A percentile compares a stretch with the other conserved stretches of the same genome.
phyloP scores from a whole-genome alignment of 2,888 invertebrate genomes.

The Argyra leucocephala region DNA sequence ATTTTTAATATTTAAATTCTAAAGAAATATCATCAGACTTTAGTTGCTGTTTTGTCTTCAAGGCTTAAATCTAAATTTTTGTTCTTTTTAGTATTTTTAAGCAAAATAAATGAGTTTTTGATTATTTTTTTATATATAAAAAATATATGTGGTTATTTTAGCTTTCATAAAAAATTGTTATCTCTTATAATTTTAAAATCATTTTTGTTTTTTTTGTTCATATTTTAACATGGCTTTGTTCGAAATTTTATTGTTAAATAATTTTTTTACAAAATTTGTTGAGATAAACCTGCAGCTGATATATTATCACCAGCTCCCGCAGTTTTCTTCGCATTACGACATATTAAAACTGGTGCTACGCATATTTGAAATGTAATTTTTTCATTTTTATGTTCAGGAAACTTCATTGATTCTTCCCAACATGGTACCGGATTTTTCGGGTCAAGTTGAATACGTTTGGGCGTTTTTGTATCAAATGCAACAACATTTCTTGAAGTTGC shows the following conservation, averaged over 20 bases:
- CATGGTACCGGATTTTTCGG: constrained; percentile 67
- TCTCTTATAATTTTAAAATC: no score
- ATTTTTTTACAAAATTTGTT: constrained; percentile 47
- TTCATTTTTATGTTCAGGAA: constrained; percentile 18
- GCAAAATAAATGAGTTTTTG: no score
- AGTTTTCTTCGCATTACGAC: constrained; percentile 69
- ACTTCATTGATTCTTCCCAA: constrained; percentile 58
- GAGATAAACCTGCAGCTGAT: constrained; percentile 75
- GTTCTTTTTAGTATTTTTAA: no score
- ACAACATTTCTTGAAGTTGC: constrained; percentile 53
- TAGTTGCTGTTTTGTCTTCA: not conserved
- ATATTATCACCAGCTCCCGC: constrained; percentile 84
- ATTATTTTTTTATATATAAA: no score
- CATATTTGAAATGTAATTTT: constrained; percentile 52
- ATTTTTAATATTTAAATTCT: not conserved
- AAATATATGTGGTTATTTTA: no score
- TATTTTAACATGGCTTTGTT: no score
- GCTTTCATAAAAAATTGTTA: no score
- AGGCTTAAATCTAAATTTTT: not conserved
- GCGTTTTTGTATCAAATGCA: constrained; percentile 34
- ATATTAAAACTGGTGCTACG: constrained; percentile 74
- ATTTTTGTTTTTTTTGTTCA: no score
- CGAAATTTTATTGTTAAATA: no score
- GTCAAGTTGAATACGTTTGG: constrained; percentile 55
- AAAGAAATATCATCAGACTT: not conserved